Evolutionary conservation across 2,888 invertebrate species (phyloP), one percentile per base, ranked within the genome.

Genomic region (Blera fallax): DNA sequence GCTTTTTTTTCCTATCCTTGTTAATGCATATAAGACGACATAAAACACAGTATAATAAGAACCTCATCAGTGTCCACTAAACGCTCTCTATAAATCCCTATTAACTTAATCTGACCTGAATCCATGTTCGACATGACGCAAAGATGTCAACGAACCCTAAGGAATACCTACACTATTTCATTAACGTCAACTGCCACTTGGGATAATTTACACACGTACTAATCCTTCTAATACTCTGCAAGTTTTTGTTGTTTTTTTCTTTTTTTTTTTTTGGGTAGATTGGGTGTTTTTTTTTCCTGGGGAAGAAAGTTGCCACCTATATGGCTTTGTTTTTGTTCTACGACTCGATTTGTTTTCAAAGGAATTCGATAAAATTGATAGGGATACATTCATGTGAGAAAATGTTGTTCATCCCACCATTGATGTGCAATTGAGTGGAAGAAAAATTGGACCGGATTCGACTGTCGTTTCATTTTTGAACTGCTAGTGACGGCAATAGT

Each of bases 161-260:
- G 14, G 52, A 52, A 52, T 65, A 48, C 34, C 16, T 43, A 48
- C 45, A 45, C 67, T 58, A 45, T 58, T 70, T 70, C 70, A 70
- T 58, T 70, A 45, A 58, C 56, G 70, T 70, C 70, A 58, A 70
- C 70, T 56, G 56, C 45, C 70, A 45, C 56, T 64, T 64, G 64
- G 70, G 21, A 34, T 70, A 70, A 58, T 56, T 58, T 70, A 16
- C 14, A 45, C 70, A 43, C 56, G 21, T 32, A 43, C 70, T 67
- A 67, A 67, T 67, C 67, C 67, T 52, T 58, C 45, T 58, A 56
- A 69, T 69, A 43, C 67, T 27, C 52, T 24, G 8, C 48, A 29
- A 24, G 10, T 45, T 64, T 16, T 32, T 2, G 29, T 48, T 52
- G n/a, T 24, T 18, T 3, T 1, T 50, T 50, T 54, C 7, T 29